Percentiles rank a stretch among this genome's conserved stretches.
Conservation (phyloP, 1,140 invertebrate species). For the Sitobion miscanthi region DNA sequence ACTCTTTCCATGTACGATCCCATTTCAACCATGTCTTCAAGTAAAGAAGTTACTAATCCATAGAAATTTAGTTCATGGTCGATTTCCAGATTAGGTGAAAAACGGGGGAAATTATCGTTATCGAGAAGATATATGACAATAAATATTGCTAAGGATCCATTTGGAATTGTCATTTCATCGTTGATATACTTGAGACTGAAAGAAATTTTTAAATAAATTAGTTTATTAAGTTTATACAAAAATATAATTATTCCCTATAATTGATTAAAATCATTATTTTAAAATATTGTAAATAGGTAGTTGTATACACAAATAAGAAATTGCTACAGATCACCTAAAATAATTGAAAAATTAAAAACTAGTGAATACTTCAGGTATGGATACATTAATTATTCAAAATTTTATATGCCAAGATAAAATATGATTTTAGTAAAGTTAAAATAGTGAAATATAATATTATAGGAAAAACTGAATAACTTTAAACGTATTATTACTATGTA, state of each 20-base stretch:
- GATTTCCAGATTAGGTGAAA: constrained; percentile 41
- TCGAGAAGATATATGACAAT: constrained; percentile 4
- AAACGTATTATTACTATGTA: not conserved
- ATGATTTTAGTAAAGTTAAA: not conserved
- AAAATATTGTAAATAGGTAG: not conserved
- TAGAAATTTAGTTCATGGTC: not conserved
- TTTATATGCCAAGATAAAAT: not conserved
- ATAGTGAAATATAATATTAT: not conserved
- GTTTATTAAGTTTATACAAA: not conserved
- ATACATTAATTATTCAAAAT: not conserved
- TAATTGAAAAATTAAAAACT: not conserved
- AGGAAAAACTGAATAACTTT: not conserved
- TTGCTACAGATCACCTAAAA: not conserved
- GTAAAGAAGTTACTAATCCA: constrained; percentile 16
- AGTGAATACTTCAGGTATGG: not conserved
- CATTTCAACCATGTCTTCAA: constrained; percentile 19
- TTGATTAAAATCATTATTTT: not conserved
- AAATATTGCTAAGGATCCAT: not conserved
- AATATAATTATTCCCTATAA: not conserved
- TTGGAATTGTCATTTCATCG: not conserved
- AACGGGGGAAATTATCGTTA: not conserved
- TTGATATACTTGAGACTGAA: constrained; percentile 36
- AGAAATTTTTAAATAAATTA: not conserved
- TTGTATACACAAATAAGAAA: not conserved
- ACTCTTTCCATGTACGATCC: constrained; percentile 33